These are phyloP conservation scores for Sycophila texana DNA, from an alignment of 2,888 invertebrate genomes.

Conservation along the genomic window DNA sequence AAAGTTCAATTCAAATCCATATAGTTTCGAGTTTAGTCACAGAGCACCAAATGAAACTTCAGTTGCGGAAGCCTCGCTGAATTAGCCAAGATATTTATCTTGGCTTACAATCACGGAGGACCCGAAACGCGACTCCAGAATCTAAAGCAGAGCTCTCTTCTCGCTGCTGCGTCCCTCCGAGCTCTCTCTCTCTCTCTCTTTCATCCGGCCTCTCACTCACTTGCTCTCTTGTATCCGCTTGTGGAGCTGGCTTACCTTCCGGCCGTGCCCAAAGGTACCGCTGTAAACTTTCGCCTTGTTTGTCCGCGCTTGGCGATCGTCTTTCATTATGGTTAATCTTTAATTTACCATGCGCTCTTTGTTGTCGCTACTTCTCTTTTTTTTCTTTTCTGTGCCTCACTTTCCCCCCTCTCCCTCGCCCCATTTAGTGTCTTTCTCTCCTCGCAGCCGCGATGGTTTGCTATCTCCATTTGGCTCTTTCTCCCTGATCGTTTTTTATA, in stretches of 20 bases:
- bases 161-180: slow-evolving; percentile 19
- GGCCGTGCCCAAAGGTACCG: slow-evolving; percentile 49
- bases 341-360: slow-evolving; percentile 44
- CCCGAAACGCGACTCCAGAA: slow-evolving; percentile 57
- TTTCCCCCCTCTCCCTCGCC: neutral
- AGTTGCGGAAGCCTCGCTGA: slow-evolving; percentile 56
- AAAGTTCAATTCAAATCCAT: slow-evolving; percentile 56
- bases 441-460: neutral
- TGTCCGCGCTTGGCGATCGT: slow-evolving; percentile 30
- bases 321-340: slow-evolving; percentile 53
- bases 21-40: slow-evolving; percentile 51
- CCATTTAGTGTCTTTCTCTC: neutral
- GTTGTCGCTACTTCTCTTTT: neutral
- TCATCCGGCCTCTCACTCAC: slow-evolving; percentile 20
- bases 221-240: slow-evolving; percentile 18
- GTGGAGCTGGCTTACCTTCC: slow-evolving; percentile 29
- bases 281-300: slow-evolving; percentile 51
- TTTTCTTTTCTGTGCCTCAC: neutral
- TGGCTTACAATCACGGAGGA: slow-evolving; percentile 63
- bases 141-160: slow-evolving; percentile 53
- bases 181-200: neutral
- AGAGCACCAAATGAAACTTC: slow-evolving; percentile 50
- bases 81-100: slow-evolving; percentile 67
- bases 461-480: neutral
- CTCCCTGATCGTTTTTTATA: slow-evolving; percentile 16